These are phyloP conservation scores for Anguilla rostrata DNA, from an alignment of 2,113 vertebrate genomes.

Conservation along the genomic window DNA sequence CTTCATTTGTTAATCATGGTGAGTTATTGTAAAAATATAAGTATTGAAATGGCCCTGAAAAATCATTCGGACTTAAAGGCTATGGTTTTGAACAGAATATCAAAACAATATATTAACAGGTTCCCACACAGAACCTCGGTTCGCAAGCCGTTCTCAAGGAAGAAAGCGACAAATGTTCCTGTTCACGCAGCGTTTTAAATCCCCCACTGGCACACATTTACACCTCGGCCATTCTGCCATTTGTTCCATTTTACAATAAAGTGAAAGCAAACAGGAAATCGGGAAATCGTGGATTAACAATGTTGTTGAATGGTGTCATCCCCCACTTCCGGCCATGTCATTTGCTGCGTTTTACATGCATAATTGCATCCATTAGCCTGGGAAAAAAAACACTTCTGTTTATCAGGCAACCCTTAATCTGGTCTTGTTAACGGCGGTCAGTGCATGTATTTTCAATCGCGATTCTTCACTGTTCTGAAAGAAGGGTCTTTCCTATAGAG, in stretches of 20 bases:
- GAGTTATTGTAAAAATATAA: not conserved
- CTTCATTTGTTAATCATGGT: not conserved
- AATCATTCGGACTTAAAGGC: not conserved
- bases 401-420: not conserved
- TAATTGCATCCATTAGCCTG: not conserved
- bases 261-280: not conserved
- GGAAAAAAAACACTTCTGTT: not conserved
- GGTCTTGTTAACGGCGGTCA: not conserved
- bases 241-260: slow-evolving; percentile 24
- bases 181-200: slow-evolving; percentile 34
- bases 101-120: not conserved
- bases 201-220: slow-evolving; percentile 19
- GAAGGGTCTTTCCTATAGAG: not conserved
- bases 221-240: slow-evolving; percentile 36
- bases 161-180: slow-evolving; percentile 43
- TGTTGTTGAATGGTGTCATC: not conserved
- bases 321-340: not conserved
- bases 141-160: not conserved
- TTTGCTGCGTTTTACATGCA: not conserved
- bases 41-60: not conserved
- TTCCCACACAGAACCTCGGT: not conserved
- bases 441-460: not conserved
- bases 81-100: not conserved
- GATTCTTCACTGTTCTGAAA: not conserved
- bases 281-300: not conserved